These are phyloP conservation scores for Ormia ochracea DNA, from an alignment of 2,888 invertebrate genomes.

Conservation along the genomic window DNA sequence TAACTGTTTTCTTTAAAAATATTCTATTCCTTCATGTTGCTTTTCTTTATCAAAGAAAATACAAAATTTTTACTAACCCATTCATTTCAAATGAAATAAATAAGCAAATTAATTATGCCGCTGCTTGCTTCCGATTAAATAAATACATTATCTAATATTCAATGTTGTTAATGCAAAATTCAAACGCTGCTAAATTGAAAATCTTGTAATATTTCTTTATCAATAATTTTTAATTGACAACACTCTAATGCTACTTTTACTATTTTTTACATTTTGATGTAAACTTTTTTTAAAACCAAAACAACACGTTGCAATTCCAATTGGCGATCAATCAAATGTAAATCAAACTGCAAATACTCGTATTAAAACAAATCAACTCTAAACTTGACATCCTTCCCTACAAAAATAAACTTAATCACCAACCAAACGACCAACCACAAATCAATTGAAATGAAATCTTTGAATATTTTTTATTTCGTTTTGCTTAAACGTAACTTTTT, in stretches of 20 bases:
- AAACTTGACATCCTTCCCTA: conserved; percentile 47
- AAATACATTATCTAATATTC: conserved; percentile 34
- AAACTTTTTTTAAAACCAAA: conserved; percentile 52
- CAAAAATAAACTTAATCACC: conserved; percentile 48
- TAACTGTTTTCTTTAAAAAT: conserved; percentile 13
- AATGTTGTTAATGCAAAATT: conserved; percentile 46
- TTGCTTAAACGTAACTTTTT: conserved; percentile 31
- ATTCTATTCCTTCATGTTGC: conserved; percentile 35
- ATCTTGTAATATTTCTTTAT: conserved; percentile 33
- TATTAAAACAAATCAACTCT: conserved; percentile 54
- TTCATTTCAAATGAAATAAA: neutral
- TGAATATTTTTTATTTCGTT: conserved; percentile 36
- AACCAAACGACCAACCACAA: conserved; percentile 52
- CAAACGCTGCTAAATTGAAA: conserved; percentile 36
- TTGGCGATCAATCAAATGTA: conserved; percentile 65
- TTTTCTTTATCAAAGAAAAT: conserved; percentile 17
- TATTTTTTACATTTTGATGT: conserved; percentile 65
- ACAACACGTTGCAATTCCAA: conserved; percentile 57
- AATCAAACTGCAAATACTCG: conserved; percentile 64
- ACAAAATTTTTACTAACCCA: conserved; percentile 14
- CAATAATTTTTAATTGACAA: conserved; percentile 43
- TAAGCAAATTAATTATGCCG: conserved; percentile 43
- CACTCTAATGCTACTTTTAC: conserved; percentile 75
- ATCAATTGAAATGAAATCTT: conserved; percentile 60
- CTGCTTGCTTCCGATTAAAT: conserved; percentile 47